Conservation (phyloP, 2,888 invertebrate species). For the Brenthis hecate region DNA sequence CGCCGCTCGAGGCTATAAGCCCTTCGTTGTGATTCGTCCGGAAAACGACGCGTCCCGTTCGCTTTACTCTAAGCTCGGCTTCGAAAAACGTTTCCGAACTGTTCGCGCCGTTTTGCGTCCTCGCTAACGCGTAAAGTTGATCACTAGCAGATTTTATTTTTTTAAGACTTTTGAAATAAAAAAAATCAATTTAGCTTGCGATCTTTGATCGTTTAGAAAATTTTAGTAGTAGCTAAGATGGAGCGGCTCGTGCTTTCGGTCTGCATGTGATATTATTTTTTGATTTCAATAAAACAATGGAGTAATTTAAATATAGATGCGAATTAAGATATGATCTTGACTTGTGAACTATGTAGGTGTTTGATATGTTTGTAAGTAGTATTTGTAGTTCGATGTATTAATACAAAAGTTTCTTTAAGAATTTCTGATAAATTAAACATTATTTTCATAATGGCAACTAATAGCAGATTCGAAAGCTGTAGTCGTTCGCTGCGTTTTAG, state of each 20-base stretch:
- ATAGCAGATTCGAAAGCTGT: slow-evolving; percentile 60
- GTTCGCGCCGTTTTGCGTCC: slow-evolving; percentile 89
- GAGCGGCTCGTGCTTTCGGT: slow-evolving; percentile 75
- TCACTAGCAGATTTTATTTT: slow-evolving; percentile 82
- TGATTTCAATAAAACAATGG: slow-evolving; percentile 15
- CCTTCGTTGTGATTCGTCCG: slow-evolving; percentile 92
- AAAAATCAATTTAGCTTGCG: slow-evolving; percentile 77
- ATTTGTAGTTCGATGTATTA: not conserved
- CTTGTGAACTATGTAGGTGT: not conserved
- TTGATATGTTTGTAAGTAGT: not conserved
- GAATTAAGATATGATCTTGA: slow-evolving; percentile 16
- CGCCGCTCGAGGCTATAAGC: slow-evolving; percentile 88
- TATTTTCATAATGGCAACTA: slow-evolving; percentile 5
- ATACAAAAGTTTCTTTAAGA: not conserved
- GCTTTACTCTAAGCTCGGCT: slow-evolving; percentile 91
- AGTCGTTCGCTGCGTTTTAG: slow-evolving; percentile 65
- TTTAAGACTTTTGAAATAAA: slow-evolving; percentile 77
- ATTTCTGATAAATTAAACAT: not conserved
- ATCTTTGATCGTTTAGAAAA: slow-evolving; percentile 78
- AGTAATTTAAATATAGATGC: slow-evolving; percentile 6
- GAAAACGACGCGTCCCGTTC: slow-evolving; percentile 93
- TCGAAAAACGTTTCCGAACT: slow-evolving; percentile 90
- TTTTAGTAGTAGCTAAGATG: slow-evolving; percentile 79
- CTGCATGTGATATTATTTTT: slow-evolving; percentile 43
- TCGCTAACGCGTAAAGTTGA: slow-evolving; percentile 70